Evolutionary conservation across 2,113 vertebrate species (phyloP).

Genomic region (Myiozetetes cayanensis): DNA sequence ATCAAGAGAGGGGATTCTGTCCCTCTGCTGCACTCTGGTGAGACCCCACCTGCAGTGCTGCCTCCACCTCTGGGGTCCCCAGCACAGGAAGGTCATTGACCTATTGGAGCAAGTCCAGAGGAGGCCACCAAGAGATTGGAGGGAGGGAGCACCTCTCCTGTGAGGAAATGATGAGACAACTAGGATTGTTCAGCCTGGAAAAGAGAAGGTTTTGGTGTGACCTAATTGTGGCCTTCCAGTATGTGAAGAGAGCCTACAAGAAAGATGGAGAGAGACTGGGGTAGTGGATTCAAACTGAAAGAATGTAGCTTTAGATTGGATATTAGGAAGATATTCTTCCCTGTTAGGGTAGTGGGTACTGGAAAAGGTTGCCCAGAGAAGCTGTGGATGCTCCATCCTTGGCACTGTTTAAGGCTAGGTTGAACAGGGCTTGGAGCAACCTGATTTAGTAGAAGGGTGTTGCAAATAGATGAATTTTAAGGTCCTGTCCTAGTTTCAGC

Average conservation of each 20-base stretch:
- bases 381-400: background rate
- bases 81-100: background rate
- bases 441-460: accelerated
- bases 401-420: accelerated
- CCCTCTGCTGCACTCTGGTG: background rate
- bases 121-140: background rate
- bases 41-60: background rate
- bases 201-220: background rate
- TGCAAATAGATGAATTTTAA: background rate
- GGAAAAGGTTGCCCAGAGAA: background rate
- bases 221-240: background rate
- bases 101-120: background rate
- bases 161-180: background rate
- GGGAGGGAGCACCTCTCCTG: background rate
- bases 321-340: background rate
- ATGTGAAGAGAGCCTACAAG: background rate
- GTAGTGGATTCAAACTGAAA: background rate
- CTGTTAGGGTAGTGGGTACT: background rate
- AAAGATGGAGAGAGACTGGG: background rate
- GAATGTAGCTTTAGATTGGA: background rate
- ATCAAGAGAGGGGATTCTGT: background rate
- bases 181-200: background rate
- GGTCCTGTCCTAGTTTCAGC: background rate
- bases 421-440: accelerated
- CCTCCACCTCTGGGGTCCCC: background rate